Percentiles rank a stretch among this genome's conserved stretches.
phyloP scores from a whole-genome alignment of 2,797 vertebrate genomes.

The Phylloscopus collybita region DNA sequence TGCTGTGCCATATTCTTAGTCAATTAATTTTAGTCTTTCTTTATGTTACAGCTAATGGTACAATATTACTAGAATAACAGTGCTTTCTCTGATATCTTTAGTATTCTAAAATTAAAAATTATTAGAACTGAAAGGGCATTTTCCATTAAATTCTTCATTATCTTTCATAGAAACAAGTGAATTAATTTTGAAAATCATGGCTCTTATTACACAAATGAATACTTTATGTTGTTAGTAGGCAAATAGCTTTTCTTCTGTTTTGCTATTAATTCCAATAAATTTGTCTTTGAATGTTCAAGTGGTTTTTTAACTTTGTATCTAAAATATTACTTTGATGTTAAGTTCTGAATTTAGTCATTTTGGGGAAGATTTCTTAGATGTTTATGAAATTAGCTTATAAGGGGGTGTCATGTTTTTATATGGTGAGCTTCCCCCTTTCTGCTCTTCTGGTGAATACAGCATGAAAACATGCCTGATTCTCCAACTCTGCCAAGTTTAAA shows the following conservation, averaged over 20 bases:
- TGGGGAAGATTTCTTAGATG: neutral
- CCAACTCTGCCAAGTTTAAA: neutral
- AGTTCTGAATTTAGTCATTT: neutral
- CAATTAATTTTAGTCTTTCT: conserved; percentile 42
- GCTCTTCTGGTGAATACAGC: neutral
- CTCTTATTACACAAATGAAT: conserved; percentile 29
- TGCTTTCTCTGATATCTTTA: neutral
- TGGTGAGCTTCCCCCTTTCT: neutral
- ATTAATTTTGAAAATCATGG: conserved; percentile 38
- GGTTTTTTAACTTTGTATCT: neutral
- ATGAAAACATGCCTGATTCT: neutral
- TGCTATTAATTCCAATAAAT: neutral
- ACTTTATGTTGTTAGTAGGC: neutral
- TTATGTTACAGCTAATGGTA: conserved; percentile 3
- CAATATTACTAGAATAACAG: neutral
- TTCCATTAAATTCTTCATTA: conserved; percentile 48
- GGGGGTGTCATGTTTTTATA: neutral
- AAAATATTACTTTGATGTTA: neutral
- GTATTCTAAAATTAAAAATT: conserved; percentile 41
- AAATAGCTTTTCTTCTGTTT: neutral
- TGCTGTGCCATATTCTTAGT: neutral
- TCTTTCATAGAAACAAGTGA: conserved; percentile 44
- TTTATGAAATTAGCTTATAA: neutral
- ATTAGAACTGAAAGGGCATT: conserved; percentile 44
- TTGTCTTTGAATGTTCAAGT: neutral